Evolutionary conservation across 2,797 vertebrate species (phyloP).

Genomic region (Rhabdophis nuchalis): DNA sequence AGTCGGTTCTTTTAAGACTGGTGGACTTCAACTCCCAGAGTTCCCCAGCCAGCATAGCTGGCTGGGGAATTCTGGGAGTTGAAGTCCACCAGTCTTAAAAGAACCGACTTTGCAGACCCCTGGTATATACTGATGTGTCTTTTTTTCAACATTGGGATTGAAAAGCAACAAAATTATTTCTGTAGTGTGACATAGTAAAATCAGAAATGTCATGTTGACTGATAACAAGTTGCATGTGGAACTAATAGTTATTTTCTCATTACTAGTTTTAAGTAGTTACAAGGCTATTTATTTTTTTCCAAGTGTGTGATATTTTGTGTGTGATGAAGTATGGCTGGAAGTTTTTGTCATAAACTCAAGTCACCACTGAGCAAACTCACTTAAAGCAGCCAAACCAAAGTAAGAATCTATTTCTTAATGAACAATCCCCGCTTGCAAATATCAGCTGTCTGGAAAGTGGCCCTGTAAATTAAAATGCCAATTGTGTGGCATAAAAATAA

Average conservation of each 20-base stretch:
- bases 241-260: not conserved
- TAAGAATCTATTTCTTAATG: not conserved
- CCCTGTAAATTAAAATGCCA: constrained; percentile 22
- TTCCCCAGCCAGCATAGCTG: too few relatives aligned
- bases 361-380: not conserved
- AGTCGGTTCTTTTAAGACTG: too few relatives aligned
- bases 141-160: not conserved
- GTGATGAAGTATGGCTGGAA: not conserved
- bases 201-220: not conserved
- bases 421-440: not conserved
- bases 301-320: not conserved
- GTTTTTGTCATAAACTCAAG: not conserved
- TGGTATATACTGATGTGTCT: not conserved
- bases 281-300: not conserved
- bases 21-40: too few relatives aligned
- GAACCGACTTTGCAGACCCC: too few relatives aligned
- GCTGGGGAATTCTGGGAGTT: too few relatives aligned
- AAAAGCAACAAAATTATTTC: not conserved
- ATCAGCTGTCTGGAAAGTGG: not conserved
- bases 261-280: not conserved
- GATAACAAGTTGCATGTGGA: not conserved
- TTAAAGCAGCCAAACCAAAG: not conserved
- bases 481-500: constrained; percentile 21
- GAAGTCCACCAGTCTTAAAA: too few relatives aligned
- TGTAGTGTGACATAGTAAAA: not conserved